A percentile compares a stretch with the other conserved stretches of the same genome.
These are phyloP conservation scores for Luscinia luscinia DNA, from an alignment of 2,797 vertebrate genomes.

Conservation along the genomic window DNA sequence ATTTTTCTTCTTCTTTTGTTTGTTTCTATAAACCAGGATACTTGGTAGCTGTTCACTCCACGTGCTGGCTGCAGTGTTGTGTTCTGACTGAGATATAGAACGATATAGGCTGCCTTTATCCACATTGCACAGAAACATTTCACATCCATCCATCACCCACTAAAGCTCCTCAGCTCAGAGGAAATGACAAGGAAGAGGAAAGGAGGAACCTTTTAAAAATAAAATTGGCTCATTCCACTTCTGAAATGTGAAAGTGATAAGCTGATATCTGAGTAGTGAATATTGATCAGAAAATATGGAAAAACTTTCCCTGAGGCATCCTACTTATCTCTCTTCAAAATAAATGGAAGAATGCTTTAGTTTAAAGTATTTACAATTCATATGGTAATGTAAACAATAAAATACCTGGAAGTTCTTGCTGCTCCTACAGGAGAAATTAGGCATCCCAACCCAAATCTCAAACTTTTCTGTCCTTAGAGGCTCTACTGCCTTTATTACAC, in stretches of 20 bases:
- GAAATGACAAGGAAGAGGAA: neutral
- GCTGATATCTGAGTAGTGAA: constrained; percentile 65
- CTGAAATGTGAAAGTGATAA: constrained; percentile 67
- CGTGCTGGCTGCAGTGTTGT: constrained; percentile 21
- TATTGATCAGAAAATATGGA: constrained; percentile 69
- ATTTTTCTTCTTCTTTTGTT: neutral
- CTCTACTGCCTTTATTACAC: neutral
- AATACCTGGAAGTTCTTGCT: neutral
- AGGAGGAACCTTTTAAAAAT: constrained; percentile 39
- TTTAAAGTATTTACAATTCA: constrained; percentile 48
- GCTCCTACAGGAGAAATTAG: neutral
- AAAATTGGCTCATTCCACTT: constrained; percentile 65
- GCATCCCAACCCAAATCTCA: neutral
- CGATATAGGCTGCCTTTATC: neutral
- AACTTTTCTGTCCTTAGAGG: neutral
- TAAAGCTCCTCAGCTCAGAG: constrained; percentile 37
- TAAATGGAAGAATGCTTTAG: constrained; percentile 55
- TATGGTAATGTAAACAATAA: constrained; percentile 42
- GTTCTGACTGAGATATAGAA: constrained; percentile 24
- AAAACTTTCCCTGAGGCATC: constrained; percentile 65
- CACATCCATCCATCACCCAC: constrained; percentile 58
- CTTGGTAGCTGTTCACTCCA: constrained; percentile 8
- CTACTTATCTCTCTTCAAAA: constrained; percentile 58
- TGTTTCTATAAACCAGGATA: neutral
- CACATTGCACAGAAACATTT: constrained; percentile 21